These are phyloP conservation scores for Oreochromis grahami DNA, from an alignment of 2,797 vertebrate genomes.

Conservation along the genomic window DNA sequence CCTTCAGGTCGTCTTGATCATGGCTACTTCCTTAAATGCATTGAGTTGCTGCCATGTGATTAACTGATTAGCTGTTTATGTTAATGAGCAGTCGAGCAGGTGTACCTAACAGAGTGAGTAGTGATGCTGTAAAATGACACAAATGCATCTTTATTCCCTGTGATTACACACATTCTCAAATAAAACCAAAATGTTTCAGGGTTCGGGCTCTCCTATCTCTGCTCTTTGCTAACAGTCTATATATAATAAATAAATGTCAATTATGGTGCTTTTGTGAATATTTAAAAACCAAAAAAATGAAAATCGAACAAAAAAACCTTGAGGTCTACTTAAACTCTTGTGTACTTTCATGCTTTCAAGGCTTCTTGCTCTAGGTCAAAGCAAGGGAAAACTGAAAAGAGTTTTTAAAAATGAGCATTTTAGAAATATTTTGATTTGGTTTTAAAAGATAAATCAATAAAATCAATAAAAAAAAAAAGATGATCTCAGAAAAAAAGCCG, in stretches of 20 bases:
- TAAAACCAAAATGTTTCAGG: background rate
- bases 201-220: background rate
- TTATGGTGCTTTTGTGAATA: background rate
- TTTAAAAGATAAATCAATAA: background rate
- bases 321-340: background rate
- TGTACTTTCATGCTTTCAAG: background rate
- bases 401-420: background rate
- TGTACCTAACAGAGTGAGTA: accelerated
- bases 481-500: accelerated
- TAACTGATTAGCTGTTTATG: accelerated
- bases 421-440: background rate
- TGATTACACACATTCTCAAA: background rate
- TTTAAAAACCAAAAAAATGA: accelerated
- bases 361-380: background rate
- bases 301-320: accelerated
- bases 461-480: background rate
- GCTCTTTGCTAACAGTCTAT: background rate
- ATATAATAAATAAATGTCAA: background rate
- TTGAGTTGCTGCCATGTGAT: background rate
- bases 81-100: accelerated
- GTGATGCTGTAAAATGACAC: accelerated
- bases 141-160: background rate
- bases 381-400: background rate
- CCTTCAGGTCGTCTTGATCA: background rate
- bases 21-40: background rate